Percentiles rank a stretch among this genome's conserved stretches.
These are phyloP conservation scores for Python bivittatus DNA, from an alignment of 2,113 vertebrate genomes.

Conservation along the genomic window DNA sequence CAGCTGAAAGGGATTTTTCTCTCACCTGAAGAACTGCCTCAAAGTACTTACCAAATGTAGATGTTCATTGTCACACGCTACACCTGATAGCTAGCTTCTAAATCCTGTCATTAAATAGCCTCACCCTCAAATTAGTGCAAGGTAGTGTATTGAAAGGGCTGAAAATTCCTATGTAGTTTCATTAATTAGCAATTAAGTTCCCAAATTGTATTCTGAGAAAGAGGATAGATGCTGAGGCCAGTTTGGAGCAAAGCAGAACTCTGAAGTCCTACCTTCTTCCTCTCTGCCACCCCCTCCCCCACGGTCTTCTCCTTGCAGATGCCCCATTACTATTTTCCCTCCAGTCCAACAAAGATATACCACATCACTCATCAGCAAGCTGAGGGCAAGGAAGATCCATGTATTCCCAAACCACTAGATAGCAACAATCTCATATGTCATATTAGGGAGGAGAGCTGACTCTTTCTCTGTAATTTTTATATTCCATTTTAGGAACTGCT, in stretches of 20 bases:
- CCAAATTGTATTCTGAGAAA: background rate
- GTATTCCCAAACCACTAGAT: background rate
- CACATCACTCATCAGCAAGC: background rate
- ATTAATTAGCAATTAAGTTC: background rate
- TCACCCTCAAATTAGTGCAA: background rate
- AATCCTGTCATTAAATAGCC: too few relatives aligned
- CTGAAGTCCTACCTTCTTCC: background rate
- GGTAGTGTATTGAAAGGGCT: background rate
- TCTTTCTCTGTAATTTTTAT: background rate
- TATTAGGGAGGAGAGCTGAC: background rate
- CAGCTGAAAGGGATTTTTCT: too few relatives aligned
- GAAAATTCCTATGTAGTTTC: background rate
- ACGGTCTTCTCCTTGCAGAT: background rate
- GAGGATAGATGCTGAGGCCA: background rate
- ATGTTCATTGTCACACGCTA: too few relatives aligned
- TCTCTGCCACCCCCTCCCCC: background rate
- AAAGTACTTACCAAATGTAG: too few relatives aligned
- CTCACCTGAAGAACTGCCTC: too few relatives aligned
- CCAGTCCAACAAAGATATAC: too few relatives aligned
- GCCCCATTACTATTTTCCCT: background rate
- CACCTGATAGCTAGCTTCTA: too few relatives aligned
- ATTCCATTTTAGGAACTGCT: background rate
- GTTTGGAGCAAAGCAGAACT: background rate
- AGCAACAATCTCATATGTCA: background rate
- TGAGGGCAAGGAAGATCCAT: background rate